phyloP scores from a whole-genome alignment of 1,140 invertebrate species.

The Cataglyphis hispanica region DNA sequence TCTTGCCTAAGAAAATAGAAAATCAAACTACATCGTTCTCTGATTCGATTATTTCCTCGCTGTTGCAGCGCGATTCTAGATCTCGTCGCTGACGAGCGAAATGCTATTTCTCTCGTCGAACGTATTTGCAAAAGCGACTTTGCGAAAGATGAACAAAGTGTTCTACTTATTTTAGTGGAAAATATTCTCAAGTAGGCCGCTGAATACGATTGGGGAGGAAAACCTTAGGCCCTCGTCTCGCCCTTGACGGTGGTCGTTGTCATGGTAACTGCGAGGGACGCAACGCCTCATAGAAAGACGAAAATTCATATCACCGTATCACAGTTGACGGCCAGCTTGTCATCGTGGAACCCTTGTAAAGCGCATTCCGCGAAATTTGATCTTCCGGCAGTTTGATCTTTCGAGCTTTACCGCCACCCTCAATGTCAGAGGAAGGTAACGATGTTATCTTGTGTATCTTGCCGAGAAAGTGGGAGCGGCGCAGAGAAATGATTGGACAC shows the following conservation, averaged over 20 bases:
- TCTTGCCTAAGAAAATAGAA: constrained; percentile 3
- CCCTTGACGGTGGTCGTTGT: constrained; percentile 30
- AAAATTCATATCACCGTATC: constrained; percentile 45
- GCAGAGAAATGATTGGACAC: constrained; percentile 48
- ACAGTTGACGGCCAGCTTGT: constrained; percentile 41
- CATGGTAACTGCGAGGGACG: constrained; percentile 61
- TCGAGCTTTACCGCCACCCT: constrained; percentile 2
- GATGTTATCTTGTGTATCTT: constrained; percentile 46
- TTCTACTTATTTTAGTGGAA: constrained; percentile 61
- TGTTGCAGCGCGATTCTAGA: constrained; percentile 41
- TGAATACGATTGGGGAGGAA: constrained; percentile 20
- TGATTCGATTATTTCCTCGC: constrained; percentile 54
- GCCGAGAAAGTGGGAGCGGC: constrained; percentile 10
- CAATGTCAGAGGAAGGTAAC: constrained; percentile 41
- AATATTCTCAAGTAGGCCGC: constrained; percentile 55
- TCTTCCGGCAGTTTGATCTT: constrained; percentile 50
- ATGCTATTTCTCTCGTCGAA: constrained; percentile 41
- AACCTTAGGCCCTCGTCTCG: constrained; percentile 6
- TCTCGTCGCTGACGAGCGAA: constrained; percentile 46
- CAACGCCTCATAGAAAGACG: constrained; percentile 18
- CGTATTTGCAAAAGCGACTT: constrained; percentile 53
- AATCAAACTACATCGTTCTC: constrained; percentile 47
- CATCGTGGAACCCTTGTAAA: constrained; percentile 23
- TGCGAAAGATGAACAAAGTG: constrained; percentile 52
- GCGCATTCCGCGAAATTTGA: constrained; percentile 61